Evolutionary conservation across 2,797 vertebrate species (phyloP).

Genomic region (Avahi laniger): DNA sequence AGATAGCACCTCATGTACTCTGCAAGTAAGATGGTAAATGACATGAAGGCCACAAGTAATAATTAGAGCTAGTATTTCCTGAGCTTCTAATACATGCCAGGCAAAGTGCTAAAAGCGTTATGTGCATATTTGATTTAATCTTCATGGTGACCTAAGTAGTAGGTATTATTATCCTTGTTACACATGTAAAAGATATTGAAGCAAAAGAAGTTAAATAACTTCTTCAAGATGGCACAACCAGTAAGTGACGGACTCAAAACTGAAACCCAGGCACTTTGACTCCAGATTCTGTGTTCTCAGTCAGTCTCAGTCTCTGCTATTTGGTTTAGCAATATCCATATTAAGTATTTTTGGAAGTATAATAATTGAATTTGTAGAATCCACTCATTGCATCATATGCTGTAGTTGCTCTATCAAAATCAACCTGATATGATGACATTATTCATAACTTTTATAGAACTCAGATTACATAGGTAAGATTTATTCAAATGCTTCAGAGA

Average conservation of each 20-base stretch:
- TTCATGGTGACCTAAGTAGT: background rate
- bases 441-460: background rate
- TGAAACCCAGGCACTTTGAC: background rate
- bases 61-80: background rate
- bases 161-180: background rate
- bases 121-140: background rate
- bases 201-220: background rate
- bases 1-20: background rate
- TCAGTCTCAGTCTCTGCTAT: background rate
- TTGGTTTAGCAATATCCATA: background rate
- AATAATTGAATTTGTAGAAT: background rate
- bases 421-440: background rate
- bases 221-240: background rate
- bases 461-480: background rate
- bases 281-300: background rate
- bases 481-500: slow-evolving; percentile 24
- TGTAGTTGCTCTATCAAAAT: background rate
- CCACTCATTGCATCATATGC: background rate
- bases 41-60: background rate
- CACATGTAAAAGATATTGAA: background rate
- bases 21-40: background rate
- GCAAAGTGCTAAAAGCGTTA: background rate
- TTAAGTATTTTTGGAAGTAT: background rate
- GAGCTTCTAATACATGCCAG: background rate
- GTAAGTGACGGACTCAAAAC: background rate